Evolutionary conservation across 1,140 invertebrate species (phyloP).

Genomic region (Geopemphigus sp.): DNA sequence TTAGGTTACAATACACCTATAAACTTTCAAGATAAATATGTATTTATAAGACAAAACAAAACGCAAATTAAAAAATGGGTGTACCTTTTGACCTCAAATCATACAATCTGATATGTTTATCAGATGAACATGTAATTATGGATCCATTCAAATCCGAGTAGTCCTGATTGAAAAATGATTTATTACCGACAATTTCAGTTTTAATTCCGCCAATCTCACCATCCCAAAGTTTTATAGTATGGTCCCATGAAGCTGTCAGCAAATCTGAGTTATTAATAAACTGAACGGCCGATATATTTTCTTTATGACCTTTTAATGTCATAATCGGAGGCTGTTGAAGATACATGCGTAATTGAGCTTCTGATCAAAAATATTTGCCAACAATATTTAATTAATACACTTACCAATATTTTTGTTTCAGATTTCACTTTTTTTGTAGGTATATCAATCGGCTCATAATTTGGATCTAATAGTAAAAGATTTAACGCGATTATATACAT

Average conservation of each 20-base stretch:
- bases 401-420: conserved; percentile 37
- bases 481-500: no score
- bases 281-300: conserved; percentile 78
- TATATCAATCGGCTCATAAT: conserved; percentile 6
- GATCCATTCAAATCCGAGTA: conserved; percentile 74
- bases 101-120: conserved; percentile 80
- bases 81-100: conserved; percentile 84
- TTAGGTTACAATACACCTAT: no score
- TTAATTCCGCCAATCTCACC: conserved; percentile 78
- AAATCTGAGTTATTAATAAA: conserved; percentile 78
- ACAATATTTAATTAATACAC: not conserved
- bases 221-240: conserved; percentile 94
- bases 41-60: not conserved
- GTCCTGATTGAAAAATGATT: conserved; percentile 85
- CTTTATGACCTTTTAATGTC: conserved; percentile 89
- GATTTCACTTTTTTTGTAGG: conserved; percentile 30
- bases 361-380: not conserved
- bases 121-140: conserved; percentile 83
- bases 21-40: not conserved
- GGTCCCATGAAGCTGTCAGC: conserved; percentile 91
- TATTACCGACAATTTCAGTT: conserved; percentile 79
- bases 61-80: conserved; percentile 49
- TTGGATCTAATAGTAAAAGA: conserved; percentile 19
- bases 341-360: not conserved
- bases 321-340: conserved; percentile 72